Base-by-base conservation (phyloP, 2,888 invertebrate genomes). In the Agrypnus murinus region DNA sequence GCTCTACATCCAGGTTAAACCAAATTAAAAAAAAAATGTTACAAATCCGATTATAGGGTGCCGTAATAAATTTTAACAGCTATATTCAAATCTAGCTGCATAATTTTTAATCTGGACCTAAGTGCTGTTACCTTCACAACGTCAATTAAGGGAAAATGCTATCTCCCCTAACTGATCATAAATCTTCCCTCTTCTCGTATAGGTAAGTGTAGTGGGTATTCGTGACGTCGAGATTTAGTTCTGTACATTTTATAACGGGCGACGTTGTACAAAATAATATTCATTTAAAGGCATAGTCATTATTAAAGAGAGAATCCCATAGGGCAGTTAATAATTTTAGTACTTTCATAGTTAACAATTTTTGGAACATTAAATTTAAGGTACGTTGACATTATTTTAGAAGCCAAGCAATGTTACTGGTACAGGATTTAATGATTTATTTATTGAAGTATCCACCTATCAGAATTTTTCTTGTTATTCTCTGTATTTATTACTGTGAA, bases 71-170 rank as follows among this genome's bases (percentile, higher is more conserved):
- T 25, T 25, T 25, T 25, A 25, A 25, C 25, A 25, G 25, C 25
- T 25, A 25, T 25, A 25, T 25, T 25, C 5, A 25, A 25, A 25
- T 25, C 25, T 25, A 25, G 25, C 25, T 25, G 25, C 25, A 25
- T 25, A 40, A 40, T 40, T 40, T 40, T 12, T 40, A 40, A 40
- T 40, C 40, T 40, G 12, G 12, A n/a, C 40, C 40, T 40, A 40
- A 40, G 12, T n/a, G 12, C 40, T 40, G n/a, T 40, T 40, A 25
- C 25, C 40, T 12, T 10, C 40, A 36, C 25, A 64, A 36, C 40
- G 40, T 55, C 64, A 64, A 64, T 25, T 64, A 64, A 64, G 50
- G 55, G 53, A 64, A 64, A 64, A 64, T 53, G 40, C 40, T 31
- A 25, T 55, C 25, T 53, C 43, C 43, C 43, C 40, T 50, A 15